Evolutionary conservation across 2,888 invertebrate species (phyloP), one percentile per base, ranked within the genome.

Genomic region (Campoplex nolae): DNA sequence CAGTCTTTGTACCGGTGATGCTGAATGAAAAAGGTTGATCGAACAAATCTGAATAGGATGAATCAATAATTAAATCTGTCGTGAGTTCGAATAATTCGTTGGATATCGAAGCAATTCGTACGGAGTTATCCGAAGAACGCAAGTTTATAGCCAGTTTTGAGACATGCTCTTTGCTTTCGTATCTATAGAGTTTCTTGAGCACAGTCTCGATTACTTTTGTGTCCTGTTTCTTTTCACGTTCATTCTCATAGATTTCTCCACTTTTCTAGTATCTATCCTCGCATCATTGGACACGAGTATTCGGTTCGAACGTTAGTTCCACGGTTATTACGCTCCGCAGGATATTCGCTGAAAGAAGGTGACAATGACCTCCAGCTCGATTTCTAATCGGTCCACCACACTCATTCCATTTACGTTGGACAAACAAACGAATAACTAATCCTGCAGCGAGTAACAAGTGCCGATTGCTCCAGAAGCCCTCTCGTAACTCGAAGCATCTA

Each of bases 281-380:
- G 73, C 73, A 35, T 38, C 73, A 73, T 54, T 56, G 73, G 73
- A 54, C 73, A 56, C 54, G 73, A 56, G 4, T 38, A 35, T 54
- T 51, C 54, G 54, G 13, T 35, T 73, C 54, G 54, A 73, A 73
- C 56, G 35, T 54, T 48, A 32, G 51, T 71, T 71, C 71, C 51
- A n/a, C 11, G 13, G 54, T 45, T 73, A 54, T 23, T 23, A 73
- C 32, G 73, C 54, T 35, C 54, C 73, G n/a, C 28, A 32, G 23
- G 16, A 16, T 28, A 48, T 32, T 73, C 16, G 35, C 18, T 54
- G 51, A 54, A 9, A 48, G 28, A 73, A 73, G 35, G 35, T 18
- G 51, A 32, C 35, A 32, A 48, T 9, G 18, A 32, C 35, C 13
- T 3, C 28, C 32, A 51, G 51, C 16, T 62, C 16, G 16, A 32